Conservation (phyloP, 2,113 vertebrate species). For the Zapornia atra region DNA sequence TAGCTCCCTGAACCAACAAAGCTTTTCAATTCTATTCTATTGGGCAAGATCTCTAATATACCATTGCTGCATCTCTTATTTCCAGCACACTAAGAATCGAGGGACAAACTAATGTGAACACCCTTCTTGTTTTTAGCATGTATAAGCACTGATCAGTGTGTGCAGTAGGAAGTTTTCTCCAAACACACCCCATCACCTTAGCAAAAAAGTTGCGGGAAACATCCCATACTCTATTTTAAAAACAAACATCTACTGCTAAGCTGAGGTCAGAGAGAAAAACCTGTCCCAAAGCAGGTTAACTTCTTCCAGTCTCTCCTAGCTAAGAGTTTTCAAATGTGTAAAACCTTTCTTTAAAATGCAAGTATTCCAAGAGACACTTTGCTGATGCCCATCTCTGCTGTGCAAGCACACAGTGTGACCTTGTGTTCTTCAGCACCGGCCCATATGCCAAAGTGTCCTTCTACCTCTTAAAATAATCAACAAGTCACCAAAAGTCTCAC, state of each 20-base stretch:
- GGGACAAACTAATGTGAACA: not conserved
- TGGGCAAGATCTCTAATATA: not conserved
- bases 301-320: not conserved
- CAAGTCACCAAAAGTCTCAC: not conserved
- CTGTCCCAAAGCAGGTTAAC: not conserved
- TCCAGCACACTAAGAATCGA: not conserved
- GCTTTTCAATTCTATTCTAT: not conserved
- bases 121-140: not conserved
- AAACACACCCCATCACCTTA: rapidly evolving
- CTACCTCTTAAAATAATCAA: not conserved
- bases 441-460: not conserved
- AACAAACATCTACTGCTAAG: not conserved
- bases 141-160: not conserved
- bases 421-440: not conserved
- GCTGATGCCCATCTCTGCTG: not conserved
- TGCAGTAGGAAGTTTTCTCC: not conserved
- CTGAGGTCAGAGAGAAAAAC: not conserved
- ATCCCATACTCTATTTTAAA: not conserved
- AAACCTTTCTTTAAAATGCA: not conserved
- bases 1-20: not conserved
- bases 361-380: not conserved
- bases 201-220: not conserved
- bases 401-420: not conserved
- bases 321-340: not conserved
- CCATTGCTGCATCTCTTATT: not conserved